These are phyloP conservation scores for Sebastes glaucus DNA, from an alignment of 2,797 vertebrate genomes.

Conservation along the genomic window DNA sequence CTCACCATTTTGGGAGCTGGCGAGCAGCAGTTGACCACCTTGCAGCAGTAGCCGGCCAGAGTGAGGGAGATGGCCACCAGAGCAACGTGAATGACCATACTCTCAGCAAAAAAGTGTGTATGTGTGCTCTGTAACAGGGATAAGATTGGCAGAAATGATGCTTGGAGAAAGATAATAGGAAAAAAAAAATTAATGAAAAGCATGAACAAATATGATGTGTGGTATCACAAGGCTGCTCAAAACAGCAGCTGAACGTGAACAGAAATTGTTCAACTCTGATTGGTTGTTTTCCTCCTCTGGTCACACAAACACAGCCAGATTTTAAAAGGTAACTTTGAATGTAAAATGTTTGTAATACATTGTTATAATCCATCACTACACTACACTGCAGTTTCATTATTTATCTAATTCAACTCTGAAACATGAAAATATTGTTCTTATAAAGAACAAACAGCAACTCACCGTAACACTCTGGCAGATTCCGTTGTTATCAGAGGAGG, in stretches of 20 bases:
- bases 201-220: neutral
- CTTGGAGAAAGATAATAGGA: neutral
- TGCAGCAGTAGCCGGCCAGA: constrained; percentile 73
- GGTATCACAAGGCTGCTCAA: neutral
- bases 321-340: neutral
- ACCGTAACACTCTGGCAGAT: constrained; percentile 28
- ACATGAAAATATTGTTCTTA: neutral
- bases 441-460: neutral
- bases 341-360: neutral
- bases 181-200: neutral
- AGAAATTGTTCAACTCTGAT: neutral
- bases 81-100: constrained; percentile 29
- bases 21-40: constrained; percentile 74
- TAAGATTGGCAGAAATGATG: neutral
- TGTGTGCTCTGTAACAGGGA: constrained; percentile 31
- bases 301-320: neutral
- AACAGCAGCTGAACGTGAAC: neutral
- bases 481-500: accelerated
- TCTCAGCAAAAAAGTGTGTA: constrained; percentile 25
- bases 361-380: neutral
- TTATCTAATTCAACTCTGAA: neutral
- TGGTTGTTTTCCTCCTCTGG: too few species aligned
- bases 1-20: constrained; percentile 72
- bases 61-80: constrained; percentile 71
- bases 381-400: neutral